Evolutionary conservation across 2,113 vertebrate genomes (phyloP).

Genomic region (Microtus oregoni): DNA sequence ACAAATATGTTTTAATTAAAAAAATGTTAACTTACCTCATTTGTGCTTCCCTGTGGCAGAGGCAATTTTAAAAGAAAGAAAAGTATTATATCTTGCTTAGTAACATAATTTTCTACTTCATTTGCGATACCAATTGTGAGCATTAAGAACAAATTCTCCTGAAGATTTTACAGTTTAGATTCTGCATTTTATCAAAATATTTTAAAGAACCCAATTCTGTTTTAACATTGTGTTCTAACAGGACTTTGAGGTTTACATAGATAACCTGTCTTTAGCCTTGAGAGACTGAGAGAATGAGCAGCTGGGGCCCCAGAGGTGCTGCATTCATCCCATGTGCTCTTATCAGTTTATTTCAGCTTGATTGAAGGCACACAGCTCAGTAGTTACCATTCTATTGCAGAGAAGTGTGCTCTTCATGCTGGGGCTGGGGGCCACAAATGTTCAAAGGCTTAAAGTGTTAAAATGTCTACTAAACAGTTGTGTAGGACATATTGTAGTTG

Average conservation of each 20-base stretch:
- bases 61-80: conserved; percentile 80
- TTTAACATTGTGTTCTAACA: conserved; percentile 40
- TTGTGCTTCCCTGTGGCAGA: conserved; percentile 95
- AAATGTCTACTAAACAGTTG: conserved; percentile 13
- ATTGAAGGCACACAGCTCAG: background rate
- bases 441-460: conserved; percentile 37
- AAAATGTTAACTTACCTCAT: conserved; percentile 93
- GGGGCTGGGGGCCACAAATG: background rate
- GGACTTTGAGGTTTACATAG: background rate
- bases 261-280: background rate
- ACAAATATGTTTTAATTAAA: conserved; percentile 62
- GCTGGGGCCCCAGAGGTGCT: background rate
- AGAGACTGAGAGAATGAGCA: background rate
- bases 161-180: conserved; percentile 51
- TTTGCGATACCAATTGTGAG: conserved; percentile 51
- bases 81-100: conserved; percentile 70
- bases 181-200: conserved; percentile 54
- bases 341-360: background rate
- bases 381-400: background rate
- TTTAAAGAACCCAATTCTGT: conserved; percentile 37
- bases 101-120: conserved; percentile 41
- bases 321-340: background rate
- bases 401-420: background rate
- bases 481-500: background rate
- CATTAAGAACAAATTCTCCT: conserved; percentile 58